Percentiles rank a stretch among this genome's conserved stretches.
phyloP scores from a whole-genome alignment of 2,797 vertebrate species.

The Chromis chromis region DNA sequence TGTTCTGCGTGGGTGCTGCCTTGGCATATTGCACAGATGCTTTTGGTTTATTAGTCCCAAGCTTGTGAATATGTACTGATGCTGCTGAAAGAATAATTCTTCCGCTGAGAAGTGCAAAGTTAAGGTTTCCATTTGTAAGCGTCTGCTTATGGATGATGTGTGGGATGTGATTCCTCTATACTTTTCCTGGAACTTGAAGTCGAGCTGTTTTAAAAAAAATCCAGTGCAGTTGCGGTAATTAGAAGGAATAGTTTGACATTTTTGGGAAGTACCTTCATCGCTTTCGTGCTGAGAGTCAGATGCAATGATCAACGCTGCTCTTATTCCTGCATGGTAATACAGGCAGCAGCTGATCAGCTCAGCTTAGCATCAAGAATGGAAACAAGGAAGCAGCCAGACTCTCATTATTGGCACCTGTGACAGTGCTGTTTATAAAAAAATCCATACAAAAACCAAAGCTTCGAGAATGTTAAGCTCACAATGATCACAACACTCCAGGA shows the following conservation, averaged over 20 bases:
- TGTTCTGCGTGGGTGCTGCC: conserved; percentile 25
- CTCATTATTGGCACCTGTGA: neutral
- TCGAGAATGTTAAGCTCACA: neutral
- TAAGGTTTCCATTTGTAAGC: neutral
- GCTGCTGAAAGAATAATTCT: neutral
- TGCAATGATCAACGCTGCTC: neutral
- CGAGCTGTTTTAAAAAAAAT: neutral
- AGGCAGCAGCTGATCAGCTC: neutral
- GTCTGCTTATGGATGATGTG: neutral
- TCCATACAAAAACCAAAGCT: neutral
- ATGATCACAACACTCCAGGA: too few species aligned
- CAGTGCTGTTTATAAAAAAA: neutral
- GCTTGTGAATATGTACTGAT: neutral
- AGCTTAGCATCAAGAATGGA: neutral
- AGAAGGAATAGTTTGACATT: neutral
- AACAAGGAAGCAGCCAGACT: neutral
- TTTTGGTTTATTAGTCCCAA: conserved; percentile 33
- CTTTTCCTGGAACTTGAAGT: conserved; percentile 1
- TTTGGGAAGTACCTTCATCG: neutral
- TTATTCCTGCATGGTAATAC: neutral
- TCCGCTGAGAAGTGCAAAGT: neutral
- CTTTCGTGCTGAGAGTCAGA: neutral
- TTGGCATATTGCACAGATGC: conserved; percentile 8
- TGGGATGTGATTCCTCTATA: neutral
- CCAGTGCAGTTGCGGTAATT: neutral